Evolutionary conservation across 2,888 invertebrate species (phyloP).

Genomic region (Dicyrtoma fusca): DNA sequence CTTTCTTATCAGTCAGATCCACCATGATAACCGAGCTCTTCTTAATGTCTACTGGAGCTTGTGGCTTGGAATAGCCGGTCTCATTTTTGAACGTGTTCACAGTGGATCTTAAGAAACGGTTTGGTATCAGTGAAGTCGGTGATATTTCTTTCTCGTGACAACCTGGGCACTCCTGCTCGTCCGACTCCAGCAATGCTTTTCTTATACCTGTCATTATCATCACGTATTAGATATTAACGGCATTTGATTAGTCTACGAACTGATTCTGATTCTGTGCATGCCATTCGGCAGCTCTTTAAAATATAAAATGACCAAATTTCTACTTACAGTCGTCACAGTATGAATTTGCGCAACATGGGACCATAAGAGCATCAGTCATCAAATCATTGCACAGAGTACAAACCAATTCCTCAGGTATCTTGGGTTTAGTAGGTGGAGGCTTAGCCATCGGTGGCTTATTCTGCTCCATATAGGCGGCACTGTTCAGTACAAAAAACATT

Average conservation of each 20-base stretch:
- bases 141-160: slow-evolving; percentile 91
- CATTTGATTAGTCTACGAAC: background rate
- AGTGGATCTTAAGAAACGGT: slow-evolving; percentile 84
- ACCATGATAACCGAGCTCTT: slow-evolving; percentile 27
- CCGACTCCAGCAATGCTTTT: slow-evolving; percentile 83
- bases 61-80: slow-evolving; percentile 76
- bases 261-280: too few relatives aligned
- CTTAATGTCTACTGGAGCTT: slow-evolving; percentile 38
- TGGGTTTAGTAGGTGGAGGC: slow-evolving; percentile 60
- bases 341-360: slow-evolving; percentile 96
- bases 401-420: slow-evolving; percentile 86
- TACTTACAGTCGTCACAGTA: slow-evolving; percentile 96
- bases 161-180: slow-evolving; percentile 93
- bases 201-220: slow-evolving; percentile 87
- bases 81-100: slow-evolving; percentile 89
- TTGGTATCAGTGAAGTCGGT: slow-evolving; percentile 90
- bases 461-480: slow-evolving; percentile 71
- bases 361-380: slow-evolving; percentile 93
- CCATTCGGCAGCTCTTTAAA: too few relatives aligned
- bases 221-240: slow-evolving; percentile 53
- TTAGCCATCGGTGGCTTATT: slow-evolving; percentile 38
- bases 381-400: slow-evolving; percentile 92
- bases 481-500: slow-evolving; percentile 57
- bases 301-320: too few relatives aligned
- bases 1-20: slow-evolving; percentile 28